These are phyloP conservation scores for Brachypteracias leptosomus DNA, from an alignment of 2,113 vertebrate species.

Conservation along the genomic window DNA sequence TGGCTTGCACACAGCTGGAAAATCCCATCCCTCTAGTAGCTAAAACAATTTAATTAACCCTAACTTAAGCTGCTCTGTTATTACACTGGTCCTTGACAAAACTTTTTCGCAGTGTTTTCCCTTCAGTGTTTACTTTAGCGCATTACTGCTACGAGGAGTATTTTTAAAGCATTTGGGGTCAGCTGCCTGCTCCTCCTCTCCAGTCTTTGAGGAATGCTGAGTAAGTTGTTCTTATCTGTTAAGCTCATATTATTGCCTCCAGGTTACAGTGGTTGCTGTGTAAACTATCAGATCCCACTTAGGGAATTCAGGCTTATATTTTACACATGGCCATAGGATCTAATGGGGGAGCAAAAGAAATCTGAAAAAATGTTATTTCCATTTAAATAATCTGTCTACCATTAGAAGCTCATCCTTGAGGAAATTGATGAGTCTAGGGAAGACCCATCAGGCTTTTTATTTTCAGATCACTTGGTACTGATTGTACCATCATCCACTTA, in stretches of 20 bases:
- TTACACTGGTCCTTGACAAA: neutral
- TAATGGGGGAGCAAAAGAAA: neutral
- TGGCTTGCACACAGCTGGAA: conserved; percentile 7
- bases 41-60: conserved; percentile 59
- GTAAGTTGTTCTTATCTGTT: conserved; percentile 4
- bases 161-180: conserved; percentile 8
- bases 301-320: neutral
- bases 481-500: neutral
- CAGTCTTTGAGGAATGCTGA: conserved; percentile 37
- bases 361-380: neutral
- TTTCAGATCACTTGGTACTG: neutral
- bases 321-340: neutral
- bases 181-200: neutral
- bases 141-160: neutral
- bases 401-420: neutral
- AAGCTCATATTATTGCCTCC: neutral
- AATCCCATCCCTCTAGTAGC: conserved; percentile 14
- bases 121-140: conserved; percentile 19
- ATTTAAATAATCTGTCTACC: neutral
- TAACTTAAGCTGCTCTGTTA: neutral
- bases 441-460: neutral
- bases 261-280: neutral
- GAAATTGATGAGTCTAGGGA: neutral
- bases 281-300: neutral
- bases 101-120: neutral